Base-by-base conservation (phyloP, 2,888 invertebrate species). In the Plemyria rubiginata region DNA sequence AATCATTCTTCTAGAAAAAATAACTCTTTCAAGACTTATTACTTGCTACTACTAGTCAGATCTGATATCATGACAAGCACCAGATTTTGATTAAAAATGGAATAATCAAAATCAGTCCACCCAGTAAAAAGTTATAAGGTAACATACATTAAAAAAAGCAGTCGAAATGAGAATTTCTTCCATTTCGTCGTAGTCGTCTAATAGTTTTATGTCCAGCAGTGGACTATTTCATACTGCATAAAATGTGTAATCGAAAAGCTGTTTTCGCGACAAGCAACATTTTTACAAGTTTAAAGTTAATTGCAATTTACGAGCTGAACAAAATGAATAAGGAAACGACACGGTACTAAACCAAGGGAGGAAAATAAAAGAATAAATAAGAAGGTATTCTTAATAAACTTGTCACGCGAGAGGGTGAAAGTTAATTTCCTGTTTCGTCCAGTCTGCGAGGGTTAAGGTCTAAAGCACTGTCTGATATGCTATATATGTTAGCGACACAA, bases 341-440 rank as follows among this genome's bases (percentile, higher is more conserved):
- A 41, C 49, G 57, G 28, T 49, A 58, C 48, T 63, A 79, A 79
- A 84, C 78, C 79, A 81, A 76, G 77, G 77, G 73, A 73, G 70
- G 81, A 81, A 82, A 73, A 79, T 82, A 81, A 84, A 84, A 79
- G 79, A 80, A 81, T 84, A 87, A 84, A 80, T 82, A 81, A 78
- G 80, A 85, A 69, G 83, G 82, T 85, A 82, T 86, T 87, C 83
- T 87, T 90, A 89, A 89, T 90, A 90, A 88, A 90, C 82, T 87
- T 89, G 89, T 89, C 90, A 87, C 90, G 88, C 85, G 81, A 86
- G 78, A 83, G 81, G 86, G 85, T 77, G 82, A 86, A 86, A 88
- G 87, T 88, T 90, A 89, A 90, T 90, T 90, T 90, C 91, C 90
- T 87, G 90, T 84, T 88, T 82, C 82, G 86, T 83, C 86, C 86